Conservation (phyloP, 2,888 invertebrate genomes). For the Aphrophora alni region DNA sequence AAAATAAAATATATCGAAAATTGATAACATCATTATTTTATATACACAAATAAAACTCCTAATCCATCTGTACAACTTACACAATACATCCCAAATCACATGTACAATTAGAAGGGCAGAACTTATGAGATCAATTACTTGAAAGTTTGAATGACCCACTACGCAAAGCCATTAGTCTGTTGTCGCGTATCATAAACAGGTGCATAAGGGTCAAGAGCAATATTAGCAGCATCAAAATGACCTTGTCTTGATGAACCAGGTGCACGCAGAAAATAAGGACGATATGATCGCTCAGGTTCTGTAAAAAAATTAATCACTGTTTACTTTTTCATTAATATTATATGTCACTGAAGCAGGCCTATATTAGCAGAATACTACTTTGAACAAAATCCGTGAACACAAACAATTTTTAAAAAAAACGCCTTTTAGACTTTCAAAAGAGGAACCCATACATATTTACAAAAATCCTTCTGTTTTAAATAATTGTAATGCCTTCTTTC, state of each 20-base stretch:
- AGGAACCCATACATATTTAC: too few relatives aligned
- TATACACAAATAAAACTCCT: background rate
- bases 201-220: background rate
- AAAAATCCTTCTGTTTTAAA: too few relatives aligned
- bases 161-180: background rate
- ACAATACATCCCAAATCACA: background rate
- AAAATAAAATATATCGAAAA: slow-evolving; percentile 3
- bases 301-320: background rate
- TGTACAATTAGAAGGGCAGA: background rate
- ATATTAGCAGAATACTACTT: too few relatives aligned
- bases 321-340: too few relatives aligned
- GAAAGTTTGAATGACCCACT: background rate
- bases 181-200: background rate
- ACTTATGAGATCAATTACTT: background rate
- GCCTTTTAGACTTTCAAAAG: too few relatives aligned
- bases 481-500: too few relatives aligned
- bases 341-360: too few relatives aligned
- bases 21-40: background rate
- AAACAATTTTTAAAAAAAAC: too few relatives aligned
- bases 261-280: background rate
- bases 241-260: background rate
- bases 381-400: too few relatives aligned
- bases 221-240: background rate
- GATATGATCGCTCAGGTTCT: background rate
- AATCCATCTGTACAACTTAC: background rate